These are phyloP conservation scores for Nesogale talazaci DNA, from an alignment of 2,113 vertebrate species.

Conservation along the genomic window DNA sequence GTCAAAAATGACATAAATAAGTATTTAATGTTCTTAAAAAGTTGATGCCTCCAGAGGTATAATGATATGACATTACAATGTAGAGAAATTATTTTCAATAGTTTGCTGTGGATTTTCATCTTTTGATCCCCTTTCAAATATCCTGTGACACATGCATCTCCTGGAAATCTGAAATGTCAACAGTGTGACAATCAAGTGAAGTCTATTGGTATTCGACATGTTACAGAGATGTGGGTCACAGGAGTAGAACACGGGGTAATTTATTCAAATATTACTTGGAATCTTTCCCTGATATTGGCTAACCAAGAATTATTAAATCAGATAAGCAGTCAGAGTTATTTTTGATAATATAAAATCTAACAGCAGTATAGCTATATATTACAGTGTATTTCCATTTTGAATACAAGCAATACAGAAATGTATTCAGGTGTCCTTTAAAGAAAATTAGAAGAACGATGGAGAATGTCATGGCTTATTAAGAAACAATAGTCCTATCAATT, in stretches of 20 bases:
- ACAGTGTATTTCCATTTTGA: constrained; percentile 8
- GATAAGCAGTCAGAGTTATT: neutral
- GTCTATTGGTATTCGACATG: neutral
- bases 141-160: neutral
- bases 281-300: neutral
- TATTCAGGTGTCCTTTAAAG: constrained; percentile 49
- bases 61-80: neutral
- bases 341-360: constrained; percentile 53
- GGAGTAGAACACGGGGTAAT: neutral
- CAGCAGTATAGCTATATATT: neutral
- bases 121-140: constrained; percentile 54
- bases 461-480: constrained; percentile 56
- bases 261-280: constrained; percentile 52
- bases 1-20: neutral
- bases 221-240: neutral
- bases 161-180: constrained; percentile 55
- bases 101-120: constrained; percentile 35
- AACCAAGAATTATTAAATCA: constrained; percentile 62
- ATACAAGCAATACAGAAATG: neutral
- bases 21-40: constrained; percentile 8
- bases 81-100: constrained; percentile 48
- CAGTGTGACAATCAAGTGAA: constrained; percentile 2
- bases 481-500: neutral
- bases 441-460: constrained; percentile 23
- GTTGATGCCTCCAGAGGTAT: neutral